These are phyloP conservation scores for Pomacea canaliculata DNA, from an alignment of 2,888 invertebrate species.

Conservation along the genomic window DNA sequence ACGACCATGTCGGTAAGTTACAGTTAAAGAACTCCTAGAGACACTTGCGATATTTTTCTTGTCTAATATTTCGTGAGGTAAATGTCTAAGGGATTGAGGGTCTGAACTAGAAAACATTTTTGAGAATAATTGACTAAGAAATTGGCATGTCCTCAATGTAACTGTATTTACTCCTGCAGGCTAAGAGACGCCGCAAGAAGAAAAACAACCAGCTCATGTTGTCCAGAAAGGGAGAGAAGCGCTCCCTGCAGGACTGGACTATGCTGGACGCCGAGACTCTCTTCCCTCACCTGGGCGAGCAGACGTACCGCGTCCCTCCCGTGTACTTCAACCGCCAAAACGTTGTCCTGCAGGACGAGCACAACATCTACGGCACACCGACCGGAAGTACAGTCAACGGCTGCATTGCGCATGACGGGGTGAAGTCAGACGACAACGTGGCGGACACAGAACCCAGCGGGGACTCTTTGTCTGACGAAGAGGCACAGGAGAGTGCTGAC, in stretches of 20 bases:
- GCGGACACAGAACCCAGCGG: background rate
- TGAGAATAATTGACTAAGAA: no score
- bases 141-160: no score
- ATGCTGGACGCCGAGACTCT: background rate
- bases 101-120: no score
- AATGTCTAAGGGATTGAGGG: no score
- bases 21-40: no score
- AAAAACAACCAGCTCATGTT: background rate
- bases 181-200: conserved; percentile 4
- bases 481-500: background rate
- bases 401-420: background rate
- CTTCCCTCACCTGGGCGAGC: conserved; percentile 3
- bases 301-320: conserved; percentile 13
- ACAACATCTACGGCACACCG: background rate
- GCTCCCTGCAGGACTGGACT: conserved; percentile 3
- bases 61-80: no score
- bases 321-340: conserved; percentile 21
- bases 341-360: background rate
- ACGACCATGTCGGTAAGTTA: no score
- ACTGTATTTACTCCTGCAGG: background rate
- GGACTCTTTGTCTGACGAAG: background rate
- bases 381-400: background rate
- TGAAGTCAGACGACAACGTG: background rate
- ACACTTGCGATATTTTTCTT: no score
- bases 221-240: conserved; percentile 1